Base-by-base conservation (phyloP, 2,888 invertebrate genomes). In the Cyaniris semiargus region DNA sequence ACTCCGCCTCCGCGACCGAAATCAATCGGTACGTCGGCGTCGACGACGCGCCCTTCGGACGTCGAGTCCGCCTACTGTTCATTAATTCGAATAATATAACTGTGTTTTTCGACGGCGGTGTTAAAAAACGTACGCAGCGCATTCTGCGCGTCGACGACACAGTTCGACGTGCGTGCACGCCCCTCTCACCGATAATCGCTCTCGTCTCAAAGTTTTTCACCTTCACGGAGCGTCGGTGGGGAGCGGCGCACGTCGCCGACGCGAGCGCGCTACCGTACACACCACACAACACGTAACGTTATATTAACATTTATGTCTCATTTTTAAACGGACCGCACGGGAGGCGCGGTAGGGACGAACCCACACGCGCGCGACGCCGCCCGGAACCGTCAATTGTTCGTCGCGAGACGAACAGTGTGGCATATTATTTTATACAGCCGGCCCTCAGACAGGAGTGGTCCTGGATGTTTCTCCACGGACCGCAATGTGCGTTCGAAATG, bases 401-500 rank as follows among this genome's bases (percentile, higher is more conserved):
- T 7, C 34, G 23, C n/a, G 13, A 7, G 7, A 60, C 44, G 77
- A 48, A 78, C 79, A 80, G 78, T 79, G 75, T 80, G 80, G 76
- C 75, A 48, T 78, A 60, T 76, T 76, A 78, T 78, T 79, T 81
- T 79, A 79, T 83, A 77, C 85, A 85, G 84, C 85, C 90, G 89
- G 91, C 91, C 89, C 91, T 92, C 91, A 89, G 89, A 88, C 90
- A 91, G 90, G 88, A 88, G 90, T 92, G 90, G 90, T 90, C 91
- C 90, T 86, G 83, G 83, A 89, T 86, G 86, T 85, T 86, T 89
- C 83, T 88, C 89, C 91, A 87, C 86, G 88, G 89, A 91, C 92
- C 92, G 94, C 94, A 91, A 95, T 94, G 88, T 95, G 95, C 95
- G 94, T 95, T 95, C 94, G 89, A 95, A 94, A 91, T 90, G 92